Evolutionary conservation across 2,113 vertebrate species (phyloP), one percentile per base, ranked within the genome.

Genomic region (Myodes glareolus): DNA sequence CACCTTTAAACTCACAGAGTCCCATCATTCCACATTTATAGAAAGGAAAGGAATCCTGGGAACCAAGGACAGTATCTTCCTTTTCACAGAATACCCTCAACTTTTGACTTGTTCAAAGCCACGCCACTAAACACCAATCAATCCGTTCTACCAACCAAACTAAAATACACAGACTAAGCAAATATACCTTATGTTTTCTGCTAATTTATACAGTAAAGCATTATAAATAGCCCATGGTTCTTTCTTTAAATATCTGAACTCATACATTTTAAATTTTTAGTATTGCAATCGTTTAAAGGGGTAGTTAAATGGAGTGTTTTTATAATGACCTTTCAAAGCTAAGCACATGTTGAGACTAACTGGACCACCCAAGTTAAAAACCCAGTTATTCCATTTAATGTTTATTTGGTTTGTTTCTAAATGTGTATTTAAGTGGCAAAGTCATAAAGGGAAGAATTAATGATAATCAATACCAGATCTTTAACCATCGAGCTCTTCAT

Each of bases 381-480:
- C 91, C 89, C 65, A 97, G 94, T 98, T 97, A 95, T 95, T 95
- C 92, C 95, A 88, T 94, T 97, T 94, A 78, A 96, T 98, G 97
- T 97, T 98, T 97, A 97, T 96, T 97, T 98, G 96, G 96, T 96
- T 98, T 97, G 97, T 96, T 98, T 97, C 97, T 98, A 97, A 97
- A 97, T 96, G 97, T 97, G 94, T 94, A 93, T 96, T 98, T 97
- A 97, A 98, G 97, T 97, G 96, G 96, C 94, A 97, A 89, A 97
- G 96, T 96, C 96, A 96, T 98, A 97, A 97, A 98, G 65, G 65
- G 50, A 96, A 98, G 95, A 97, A 98, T 98, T 97, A 96, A 98
- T 98, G 96, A 97, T 98, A 98, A 98, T 98, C 97, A n/a, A 98
- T 97, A 97, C 96, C 98, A 98, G 98, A 95, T 92, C 96, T 94